Conservation (phyloP, 2,888 invertebrate genomes). For the Xylota sylvarum region DNA sequence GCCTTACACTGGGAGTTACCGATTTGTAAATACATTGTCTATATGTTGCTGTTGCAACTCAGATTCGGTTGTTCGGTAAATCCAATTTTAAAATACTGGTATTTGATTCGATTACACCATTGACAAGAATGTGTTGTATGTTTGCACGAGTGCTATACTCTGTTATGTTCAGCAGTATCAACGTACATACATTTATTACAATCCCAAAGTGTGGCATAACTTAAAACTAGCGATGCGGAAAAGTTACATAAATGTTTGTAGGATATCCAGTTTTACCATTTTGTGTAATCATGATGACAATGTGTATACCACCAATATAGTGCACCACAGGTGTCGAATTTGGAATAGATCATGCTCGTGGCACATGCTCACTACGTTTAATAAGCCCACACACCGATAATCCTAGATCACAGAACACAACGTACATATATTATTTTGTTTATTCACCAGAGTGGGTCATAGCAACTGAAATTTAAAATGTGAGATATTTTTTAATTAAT, state of each 20-base stretch:
- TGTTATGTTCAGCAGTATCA: neutral
- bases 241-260: conserved; percentile 1
- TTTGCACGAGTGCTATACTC: neutral
- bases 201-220: conserved; percentile 7
- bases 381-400: neutral
- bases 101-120: neutral
- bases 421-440: neutral
- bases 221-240: conserved; percentile 29
- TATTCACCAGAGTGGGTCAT: neutral
- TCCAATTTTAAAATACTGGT: neutral
- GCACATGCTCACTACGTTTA: neutral
- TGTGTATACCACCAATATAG: neutral
- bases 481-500: neutral
- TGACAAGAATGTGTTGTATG: neutral
- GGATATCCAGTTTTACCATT: conserved; percentile 31
- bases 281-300: neutral
- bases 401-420: neutral
- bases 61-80: neutral
- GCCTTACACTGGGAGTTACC: neutral
- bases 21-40: neutral
- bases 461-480: neutral
- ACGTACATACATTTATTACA: neutral
- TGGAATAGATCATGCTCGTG: neutral
- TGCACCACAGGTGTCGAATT: neutral
- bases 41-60: neutral